Percentiles rank a stretch among this genome's conserved stretches.
Conservation (phyloP, 2,888 invertebrate genomes). For the Salpingus planirostris region DNA sequence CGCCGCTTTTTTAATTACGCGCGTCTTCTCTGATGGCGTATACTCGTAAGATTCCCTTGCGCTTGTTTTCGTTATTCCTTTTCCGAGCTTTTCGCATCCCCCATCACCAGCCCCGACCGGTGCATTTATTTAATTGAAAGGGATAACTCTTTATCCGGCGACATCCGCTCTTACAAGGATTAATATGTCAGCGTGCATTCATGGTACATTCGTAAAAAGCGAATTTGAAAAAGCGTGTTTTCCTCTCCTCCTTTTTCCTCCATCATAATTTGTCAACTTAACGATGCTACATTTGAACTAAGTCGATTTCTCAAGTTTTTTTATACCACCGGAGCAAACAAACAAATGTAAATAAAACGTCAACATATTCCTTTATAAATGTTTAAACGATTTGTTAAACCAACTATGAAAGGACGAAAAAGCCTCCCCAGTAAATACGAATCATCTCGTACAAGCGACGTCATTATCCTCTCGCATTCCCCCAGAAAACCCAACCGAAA, state of each 20-base stretch:
- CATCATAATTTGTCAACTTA: slow-evolving; percentile 29
- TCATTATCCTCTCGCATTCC: no score
- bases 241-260: slow-evolving; percentile 21
- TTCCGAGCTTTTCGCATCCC: no score
- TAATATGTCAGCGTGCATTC: slow-evolving; percentile 12
- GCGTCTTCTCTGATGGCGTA: no score
- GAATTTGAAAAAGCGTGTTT: slow-evolving; percentile 22
- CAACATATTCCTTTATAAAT: slow-evolving; percentile 23
- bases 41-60: neutral
- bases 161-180: slow-evolving; percentile 10
- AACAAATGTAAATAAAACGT: slow-evolving; percentile 28
- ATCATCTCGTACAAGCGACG: no score
- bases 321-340: slow-evolving; percentile 19
- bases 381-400: slow-evolving; percentile 16
- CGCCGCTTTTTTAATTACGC: no score
- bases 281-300: slow-evolving; percentile 27
- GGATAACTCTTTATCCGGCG: slow-evolving; percentile 9
- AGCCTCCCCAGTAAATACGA: neutral
- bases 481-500: no score
- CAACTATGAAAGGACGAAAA: slow-evolving; percentile 11
- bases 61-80: neutral
- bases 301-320: slow-evolving; percentile 24
- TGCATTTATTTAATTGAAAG: slow-evolving; percentile 10
- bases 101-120: no score
- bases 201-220: slow-evolving; percentile 12